Base-by-base conservation (phyloP, 2,888 invertebrate genomes). In the Caenorhabditis sp. region DNA sequence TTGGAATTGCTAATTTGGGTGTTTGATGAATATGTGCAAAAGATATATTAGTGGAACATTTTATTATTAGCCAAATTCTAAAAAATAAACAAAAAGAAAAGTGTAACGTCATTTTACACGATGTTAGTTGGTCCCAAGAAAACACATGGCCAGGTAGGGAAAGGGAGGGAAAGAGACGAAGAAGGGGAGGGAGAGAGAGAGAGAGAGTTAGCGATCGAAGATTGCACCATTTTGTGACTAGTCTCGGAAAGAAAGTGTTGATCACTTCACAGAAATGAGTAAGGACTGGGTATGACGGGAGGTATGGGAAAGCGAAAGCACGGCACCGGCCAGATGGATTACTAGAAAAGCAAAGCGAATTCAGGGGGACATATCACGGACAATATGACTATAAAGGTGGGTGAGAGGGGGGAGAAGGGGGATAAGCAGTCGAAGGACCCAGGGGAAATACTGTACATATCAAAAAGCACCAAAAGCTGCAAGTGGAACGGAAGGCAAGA, bases 61-160 rank as follows among this genome's bases (percentile, higher is more conserved):
- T 61, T 76, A 65, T 74, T 74, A 74, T 74, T 60, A 67, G 65
- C 72, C 64, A 61, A 67, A 44, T 8, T 61, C 67, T 76, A 76
- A 37, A 76, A 67, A 67, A 37, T 37, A 37, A 58, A 32, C 24
- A 56, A 65, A 53, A 47, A 44, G 18, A 44, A 53, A 61, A 8
- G 47, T 50, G 64, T 28, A 22, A 11, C 35, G 18, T 50, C 51
- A n/a, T 44, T 28, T 76, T 76, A 76, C 76, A 76, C 76, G 76
- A 76, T 60, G 51, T 76, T 64, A 64, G 76, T 76, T 76, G 76
- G 76, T 76, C 76, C 76, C 76, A 76, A 76, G 58, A 65, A 60
- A 68, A 60, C 50, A 67, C 50, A 71, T 35, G 47, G 56, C 44
- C 50, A 24, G 40, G 35, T 44, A 40, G 37, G 55, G 40, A n/a